Conservation (phyloP, 2,888 invertebrate species). For the Acronicta leporina region DNA sequence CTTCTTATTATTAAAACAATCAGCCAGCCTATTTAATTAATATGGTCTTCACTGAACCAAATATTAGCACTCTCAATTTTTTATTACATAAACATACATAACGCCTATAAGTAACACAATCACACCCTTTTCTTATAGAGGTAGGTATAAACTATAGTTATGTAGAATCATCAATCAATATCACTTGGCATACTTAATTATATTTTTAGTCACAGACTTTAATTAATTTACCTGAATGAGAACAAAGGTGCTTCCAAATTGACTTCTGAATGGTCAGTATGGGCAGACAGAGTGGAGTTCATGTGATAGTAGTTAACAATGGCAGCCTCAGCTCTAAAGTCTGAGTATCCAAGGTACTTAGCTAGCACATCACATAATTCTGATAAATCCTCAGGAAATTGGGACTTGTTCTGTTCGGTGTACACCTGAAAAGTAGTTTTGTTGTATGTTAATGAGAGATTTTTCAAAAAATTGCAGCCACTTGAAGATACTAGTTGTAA, state of each 20-base stretch:
- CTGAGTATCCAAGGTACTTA: constrained; percentile 85
- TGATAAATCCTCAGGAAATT: constrained; percentile 93
- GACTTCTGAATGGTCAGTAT: constrained; percentile 98
- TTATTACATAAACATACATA: too few species aligned
- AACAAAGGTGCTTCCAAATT: constrained; percentile 96
- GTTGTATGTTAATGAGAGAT: neutral
- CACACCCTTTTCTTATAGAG: too few species aligned
- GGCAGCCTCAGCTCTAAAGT: constrained; percentile 96
- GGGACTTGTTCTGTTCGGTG: constrained; percentile 90
- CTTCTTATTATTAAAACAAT: too few species aligned
- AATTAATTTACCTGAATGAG: constrained; percentile 92
- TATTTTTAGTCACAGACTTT: neutral
- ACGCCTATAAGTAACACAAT: too few species aligned
- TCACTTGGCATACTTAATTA: too few species aligned
- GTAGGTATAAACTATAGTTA: too few species aligned
- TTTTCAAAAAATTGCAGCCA: neutral
- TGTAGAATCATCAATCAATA: too few species aligned
- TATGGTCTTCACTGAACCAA: too few species aligned
- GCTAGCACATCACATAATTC: constrained; percentile 91
- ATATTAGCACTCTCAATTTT: too few species aligned
- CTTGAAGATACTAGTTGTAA: too few species aligned
- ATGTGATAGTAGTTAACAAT: constrained; percentile 99
- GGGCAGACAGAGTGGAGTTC: constrained; percentile 97
- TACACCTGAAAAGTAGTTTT: constrained; percentile 88
- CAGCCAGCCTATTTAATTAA: too few species aligned